Conservation (phyloP, 2,888 invertebrate genomes). For the Volucella zonaria region DNA sequence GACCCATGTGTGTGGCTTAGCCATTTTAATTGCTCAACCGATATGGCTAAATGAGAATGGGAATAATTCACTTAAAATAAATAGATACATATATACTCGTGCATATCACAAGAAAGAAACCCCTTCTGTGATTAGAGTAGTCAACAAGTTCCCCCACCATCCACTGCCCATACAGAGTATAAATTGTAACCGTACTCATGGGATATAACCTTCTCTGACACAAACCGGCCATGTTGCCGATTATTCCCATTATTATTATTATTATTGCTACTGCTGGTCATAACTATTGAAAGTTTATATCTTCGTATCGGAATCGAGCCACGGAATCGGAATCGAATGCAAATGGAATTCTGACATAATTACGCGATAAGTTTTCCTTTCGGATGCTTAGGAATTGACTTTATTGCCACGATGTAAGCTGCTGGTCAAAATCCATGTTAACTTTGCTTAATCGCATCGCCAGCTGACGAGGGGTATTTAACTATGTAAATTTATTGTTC, state of each 20-base stretch:
- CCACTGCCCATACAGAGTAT: constrained; percentile 38
- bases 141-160: constrained; percentile 43
- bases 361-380: constrained; percentile 71
- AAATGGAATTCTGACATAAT: constrained; percentile 74
- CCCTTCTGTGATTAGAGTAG: constrained; percentile 36
- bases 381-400: constrained; percentile 68
- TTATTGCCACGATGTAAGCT: constrained; percentile 55
- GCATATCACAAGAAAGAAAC: not conserved
- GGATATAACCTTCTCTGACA: constrained; percentile 40
- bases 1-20: constrained; percentile 57
- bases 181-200: constrained; percentile 58
- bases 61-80: constrained; percentile 47
- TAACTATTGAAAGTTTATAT: constrained; percentile 66
- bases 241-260: constrained; percentile 70
- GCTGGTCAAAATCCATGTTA: constrained; percentile 60
- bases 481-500: constrained; percentile 52
- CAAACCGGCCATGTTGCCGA: constrained; percentile 66
- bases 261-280: constrained; percentile 62
- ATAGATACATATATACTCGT: not conserved
- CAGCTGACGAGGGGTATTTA: constrained; percentile 35
- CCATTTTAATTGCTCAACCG: constrained; percentile 71
- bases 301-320: constrained; percentile 1
- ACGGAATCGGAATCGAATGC: constrained; percentile 62
- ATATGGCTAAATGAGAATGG: constrained; percentile 71
- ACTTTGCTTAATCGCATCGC: constrained; percentile 51